phyloP scores from a whole-genome alignment of 2,113 vertebrate genomes.

The Rana temporaria region DNA sequence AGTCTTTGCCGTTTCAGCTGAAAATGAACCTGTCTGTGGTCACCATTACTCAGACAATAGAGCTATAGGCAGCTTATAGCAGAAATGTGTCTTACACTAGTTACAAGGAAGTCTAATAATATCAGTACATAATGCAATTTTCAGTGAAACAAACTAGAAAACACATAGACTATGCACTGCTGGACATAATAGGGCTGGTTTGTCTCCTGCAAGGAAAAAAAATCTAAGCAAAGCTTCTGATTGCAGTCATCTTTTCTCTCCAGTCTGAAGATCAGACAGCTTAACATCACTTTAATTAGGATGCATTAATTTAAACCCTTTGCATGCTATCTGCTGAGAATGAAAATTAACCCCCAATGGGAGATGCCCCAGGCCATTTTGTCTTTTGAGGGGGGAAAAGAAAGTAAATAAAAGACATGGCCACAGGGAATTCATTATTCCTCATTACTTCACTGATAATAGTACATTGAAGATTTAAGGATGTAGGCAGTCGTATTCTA shows the following conservation, averaged over 20 bases:
- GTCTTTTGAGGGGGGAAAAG: conserved; percentile 19
- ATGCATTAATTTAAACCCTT: conserved; percentile 85
- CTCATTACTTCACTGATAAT: conserved; percentile 44
- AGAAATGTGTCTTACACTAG: not conserved
- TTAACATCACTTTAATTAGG: conserved; percentile 89
- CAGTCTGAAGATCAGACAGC: conserved; percentile 84
- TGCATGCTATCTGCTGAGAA: conserved; percentile 73
- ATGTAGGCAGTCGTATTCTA: conserved; percentile 8
- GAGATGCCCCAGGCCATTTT: conserved; percentile 49
- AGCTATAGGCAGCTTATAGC: not conserved
- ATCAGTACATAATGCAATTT: conserved; percentile 32
- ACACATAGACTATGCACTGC: conserved; percentile 9
- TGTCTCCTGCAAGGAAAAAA: conserved; percentile 12
- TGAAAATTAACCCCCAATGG: conserved; percentile 55
- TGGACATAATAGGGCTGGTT: conserved; percentile 23
- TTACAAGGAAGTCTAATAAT: conserved; percentile 3
- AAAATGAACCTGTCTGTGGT: no score
- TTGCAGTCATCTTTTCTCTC: conserved; percentile 64
- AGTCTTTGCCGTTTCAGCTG: no score
- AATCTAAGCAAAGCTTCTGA: conserved; percentile 31
- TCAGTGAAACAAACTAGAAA: conserved; percentile 28
- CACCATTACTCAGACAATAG: not conserved
- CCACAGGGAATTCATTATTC: conserved; percentile 49
- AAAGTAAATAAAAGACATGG: conserved; percentile 51
- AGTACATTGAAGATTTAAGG: conserved; percentile 34